Evolutionary conservation across 2,888 invertebrate genomes (phyloP), one percentile per base, ranked within the genome.

Genomic region (Heliconius sara): DNA sequence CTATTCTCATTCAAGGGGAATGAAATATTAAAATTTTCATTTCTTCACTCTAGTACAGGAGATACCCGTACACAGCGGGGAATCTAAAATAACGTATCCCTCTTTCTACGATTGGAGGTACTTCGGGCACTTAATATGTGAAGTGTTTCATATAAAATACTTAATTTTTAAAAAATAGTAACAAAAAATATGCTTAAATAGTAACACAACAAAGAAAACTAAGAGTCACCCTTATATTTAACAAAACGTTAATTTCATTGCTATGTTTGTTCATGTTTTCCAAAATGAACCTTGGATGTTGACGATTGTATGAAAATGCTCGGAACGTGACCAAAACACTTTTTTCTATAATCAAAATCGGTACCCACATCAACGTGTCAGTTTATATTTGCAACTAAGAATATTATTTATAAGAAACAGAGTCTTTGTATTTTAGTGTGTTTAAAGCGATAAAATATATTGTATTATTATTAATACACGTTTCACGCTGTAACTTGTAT

Each of bases 261-360:
- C 75, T 72, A 66, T 67, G 34, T 30, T 75, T 76, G 79, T 80
- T 77, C 80, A 76, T 80, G 68, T 70, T 78, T 73, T 78, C 74
- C 68, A 77, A 81, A 82, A 83, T 79, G 80, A 81, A 70, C 63
- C 78, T 79, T 79, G 76, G 73, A 47, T 76, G 82, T 81, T 79
- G 79, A 74, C 80, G 82, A 83, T 82, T 82, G 81, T 77, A 78
- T 63, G 81, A 74, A 78, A 85, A 85, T 81, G 84, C 78, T 80
- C 77, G 76, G 80, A 83, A 85, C 85, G 85, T 85, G 85, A 84
- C 80, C 79, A 79, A 83, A 81, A 81, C 77, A 76, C 75, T 82
- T 82, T 84, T 83, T 74, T 78, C 80, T 79, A 76, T 83, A 83
- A 83, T 83, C 82, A 79, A 83, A 83, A 84, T 82, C 79, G 78